These are phyloP conservation scores for Corapipo altera DNA, from an alignment of 2,113 vertebrate species.

Conservation along the genomic window DNA sequence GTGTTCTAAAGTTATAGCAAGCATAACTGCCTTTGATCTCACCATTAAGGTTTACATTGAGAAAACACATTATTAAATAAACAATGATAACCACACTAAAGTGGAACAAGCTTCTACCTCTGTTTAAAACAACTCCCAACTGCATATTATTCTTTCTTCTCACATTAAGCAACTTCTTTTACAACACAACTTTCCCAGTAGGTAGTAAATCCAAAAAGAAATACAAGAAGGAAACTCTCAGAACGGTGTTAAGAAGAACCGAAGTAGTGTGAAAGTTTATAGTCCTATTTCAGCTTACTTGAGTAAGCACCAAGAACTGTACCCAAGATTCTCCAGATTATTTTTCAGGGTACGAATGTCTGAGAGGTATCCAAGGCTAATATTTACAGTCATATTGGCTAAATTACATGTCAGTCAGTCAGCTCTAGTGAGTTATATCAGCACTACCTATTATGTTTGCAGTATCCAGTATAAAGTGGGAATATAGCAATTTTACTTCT, in stretches of 20 bases:
- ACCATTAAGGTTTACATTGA: slow-evolving; percentile 1
- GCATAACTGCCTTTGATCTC: slow-evolving; percentile 12
- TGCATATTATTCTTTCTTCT: neutral
- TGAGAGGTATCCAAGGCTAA: neutral
- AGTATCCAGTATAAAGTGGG: neutral
- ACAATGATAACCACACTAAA: neutral
- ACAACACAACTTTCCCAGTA: neutral
- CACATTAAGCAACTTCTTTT: neutral
- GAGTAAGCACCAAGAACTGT: neutral
- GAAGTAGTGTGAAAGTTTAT: neutral
- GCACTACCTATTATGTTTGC: neutral
- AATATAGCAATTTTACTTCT: neutral
- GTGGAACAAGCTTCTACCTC: slow-evolving; percentile 26
- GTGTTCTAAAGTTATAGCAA: neutral
- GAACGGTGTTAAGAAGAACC: neutral
- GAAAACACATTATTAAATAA: slow-evolving; percentile 43
- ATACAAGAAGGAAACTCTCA: neutral
- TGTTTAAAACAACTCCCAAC: neutral
- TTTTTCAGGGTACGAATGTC: neutral
- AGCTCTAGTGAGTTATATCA: neutral
- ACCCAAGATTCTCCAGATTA: neutral
- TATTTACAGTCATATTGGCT: neutral
- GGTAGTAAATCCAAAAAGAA: neutral
- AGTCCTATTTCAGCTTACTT: neutral
- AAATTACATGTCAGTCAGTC: neutral